These are phyloP conservation scores for Sebastes trivittatus DNA, from an alignment of 2,797 vertebrate species.

Conservation along the genomic window DNA sequence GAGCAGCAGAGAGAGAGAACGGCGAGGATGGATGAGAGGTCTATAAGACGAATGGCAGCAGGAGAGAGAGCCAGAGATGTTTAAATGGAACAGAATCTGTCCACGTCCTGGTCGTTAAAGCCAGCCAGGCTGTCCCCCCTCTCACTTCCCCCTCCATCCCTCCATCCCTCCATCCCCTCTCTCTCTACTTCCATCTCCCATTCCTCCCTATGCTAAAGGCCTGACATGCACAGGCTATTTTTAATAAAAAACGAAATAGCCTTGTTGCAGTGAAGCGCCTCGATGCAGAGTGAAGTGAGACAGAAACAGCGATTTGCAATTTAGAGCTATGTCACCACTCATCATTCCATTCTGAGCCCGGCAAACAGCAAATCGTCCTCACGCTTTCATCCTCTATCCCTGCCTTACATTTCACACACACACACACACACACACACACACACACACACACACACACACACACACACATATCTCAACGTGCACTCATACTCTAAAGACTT, in stretches of 20 bases:
- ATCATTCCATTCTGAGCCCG: conserved; percentile 71
- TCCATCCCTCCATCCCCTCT: background rate
- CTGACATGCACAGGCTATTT: conserved; percentile 79
- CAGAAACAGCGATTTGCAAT: conserved; percentile 85
- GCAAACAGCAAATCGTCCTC: conserved; percentile 66
- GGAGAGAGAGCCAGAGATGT: conserved; percentile 58
- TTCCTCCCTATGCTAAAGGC: conserved; percentile 64
- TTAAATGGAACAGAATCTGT: conserved; percentile 68
- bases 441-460: conserved; percentile 44
- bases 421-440: conserved; percentile 21
- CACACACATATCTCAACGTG: conserved; percentile 38
- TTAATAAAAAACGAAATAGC: conserved; percentile 78
- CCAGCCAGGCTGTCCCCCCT: conserved; percentile 21
- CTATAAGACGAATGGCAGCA: conserved; percentile 47
- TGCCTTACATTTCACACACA: conserved; percentile 58
- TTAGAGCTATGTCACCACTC: conserved; percentile 81
- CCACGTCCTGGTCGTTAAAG: conserved; percentile 53
- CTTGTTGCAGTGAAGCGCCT: conserved; percentile 67
- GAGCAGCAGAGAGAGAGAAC: conserved; percentile 14
- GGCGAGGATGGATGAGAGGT: conserved; percentile 34
- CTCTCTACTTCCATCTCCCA: conserved; percentile 41
- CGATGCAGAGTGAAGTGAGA: conserved; percentile 71
- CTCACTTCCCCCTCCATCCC: background rate
- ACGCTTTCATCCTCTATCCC: conserved; percentile 68
- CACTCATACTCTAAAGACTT: conserved; percentile 63